These are phyloP conservation scores for Meteorus colon DNA, from an alignment of 2,888 invertebrate genomes.

Conservation along the genomic window DNA sequence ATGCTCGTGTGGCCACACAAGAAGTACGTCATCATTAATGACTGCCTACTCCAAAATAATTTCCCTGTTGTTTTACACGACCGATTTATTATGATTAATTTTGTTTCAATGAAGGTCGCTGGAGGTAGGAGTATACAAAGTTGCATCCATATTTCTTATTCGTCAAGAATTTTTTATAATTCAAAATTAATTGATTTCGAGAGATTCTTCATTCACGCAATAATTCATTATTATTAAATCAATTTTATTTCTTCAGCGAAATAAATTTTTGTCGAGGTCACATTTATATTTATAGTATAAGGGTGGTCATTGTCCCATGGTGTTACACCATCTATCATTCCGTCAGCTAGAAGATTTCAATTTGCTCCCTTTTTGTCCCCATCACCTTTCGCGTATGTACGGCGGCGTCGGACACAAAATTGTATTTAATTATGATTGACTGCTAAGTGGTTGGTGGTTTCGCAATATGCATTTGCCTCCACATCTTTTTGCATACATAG, in stretches of 20 bases:
- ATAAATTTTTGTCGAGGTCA: conserved; percentile 33
- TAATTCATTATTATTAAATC: not conserved
- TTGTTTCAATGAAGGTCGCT: not conserved
- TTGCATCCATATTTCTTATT: not conserved
- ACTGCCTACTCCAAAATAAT: conserved; percentile 50
- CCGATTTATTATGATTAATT: conserved; percentile 7
- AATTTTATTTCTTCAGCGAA: conserved; percentile 12
- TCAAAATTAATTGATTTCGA: not conserved
- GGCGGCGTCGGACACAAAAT: conserved; percentile 63
- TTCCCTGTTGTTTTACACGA: conserved; percentile 42
- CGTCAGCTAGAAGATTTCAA: conserved; percentile 71
- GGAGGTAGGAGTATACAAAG: not conserved
- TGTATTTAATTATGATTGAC: conserved; percentile 73
- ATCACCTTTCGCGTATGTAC: conserved; percentile 35
- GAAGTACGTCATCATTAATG: conserved; percentile 50
- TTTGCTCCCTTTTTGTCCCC: conserved; percentile 70
- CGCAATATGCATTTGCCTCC: conserved; percentile 57
- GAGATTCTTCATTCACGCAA: not conserved
- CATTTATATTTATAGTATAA: not conserved
- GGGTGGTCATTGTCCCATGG: conserved; percentile 38
- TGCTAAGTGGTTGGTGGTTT: conserved; percentile 65
- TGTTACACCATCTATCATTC: conserved; percentile 66
- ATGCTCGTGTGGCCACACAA: conserved; percentile 48
- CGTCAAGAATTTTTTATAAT: not conserved
- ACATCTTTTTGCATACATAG: conserved; percentile 61